Base-by-base conservation (phyloP, 2,888 invertebrate species). In the Drosophila quinaria region DNA sequence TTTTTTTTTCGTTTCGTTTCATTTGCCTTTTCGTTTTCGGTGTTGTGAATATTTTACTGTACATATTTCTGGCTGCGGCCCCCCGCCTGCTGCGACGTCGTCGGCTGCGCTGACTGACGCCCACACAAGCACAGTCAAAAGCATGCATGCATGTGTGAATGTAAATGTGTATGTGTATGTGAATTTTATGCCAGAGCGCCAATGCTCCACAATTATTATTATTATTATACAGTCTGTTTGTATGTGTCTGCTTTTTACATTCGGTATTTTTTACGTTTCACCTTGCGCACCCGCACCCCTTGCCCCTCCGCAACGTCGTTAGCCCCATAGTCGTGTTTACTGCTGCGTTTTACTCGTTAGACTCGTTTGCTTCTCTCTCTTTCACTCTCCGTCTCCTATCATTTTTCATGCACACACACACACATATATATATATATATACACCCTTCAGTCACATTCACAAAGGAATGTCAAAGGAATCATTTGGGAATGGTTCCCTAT, bases 121-220 rank as follows among this genome's bases (percentile, higher is more conserved):
- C 74, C 64, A 80, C 79, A 81, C 71, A 69, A 15, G 17, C 31
- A 31, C 33, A 56, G 49, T 42, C 46, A 42, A 63, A 55, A 65
- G 33, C 56, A 62, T 52, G 42, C 11, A 33, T n/a, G 33, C 37
- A 8, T 44, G 25, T 54, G 31, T 42, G 10, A 31, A 11, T 60
- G 5, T 65, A n/a, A n/a, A 25, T 55, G 15, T 64, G 51, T 62
- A 49, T 66, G 31, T 65, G 41, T 74, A 35, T 70, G 49, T 58
- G 61, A 37, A 59, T 63, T 76, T 67, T 61, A 63, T 74, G 63
- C 65, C 70, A 78, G 77, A 62, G 62, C 78, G 74, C 68, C 71
- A 80, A 80, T 81, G 88, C 78, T 85, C 86, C 73, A 88, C 84
- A 87, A 85, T 85, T 88, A 85, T 88, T 87, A 79, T 75, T 75